Conservation (phyloP, 1,140 invertebrate genomes). For the Druon quercuslanigerum region DNA sequence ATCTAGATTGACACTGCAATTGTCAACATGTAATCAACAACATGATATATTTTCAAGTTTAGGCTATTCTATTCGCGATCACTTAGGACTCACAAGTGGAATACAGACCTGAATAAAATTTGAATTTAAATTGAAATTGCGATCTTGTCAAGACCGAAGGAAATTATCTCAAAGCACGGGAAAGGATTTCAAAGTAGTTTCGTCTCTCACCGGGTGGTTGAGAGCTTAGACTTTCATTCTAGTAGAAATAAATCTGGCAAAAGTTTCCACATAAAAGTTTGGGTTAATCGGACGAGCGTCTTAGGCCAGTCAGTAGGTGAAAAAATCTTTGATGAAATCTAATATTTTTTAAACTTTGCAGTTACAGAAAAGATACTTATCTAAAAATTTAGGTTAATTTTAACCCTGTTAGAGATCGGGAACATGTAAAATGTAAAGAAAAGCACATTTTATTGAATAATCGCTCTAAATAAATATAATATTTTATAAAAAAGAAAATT, state of each 20-base stretch:
- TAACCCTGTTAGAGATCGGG: too few relatives aligned
- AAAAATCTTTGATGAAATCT: too few relatives aligned
- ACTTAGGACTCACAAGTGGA: too few relatives aligned
- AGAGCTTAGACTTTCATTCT: constrained; percentile 20
- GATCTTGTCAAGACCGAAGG: constrained; percentile 5
- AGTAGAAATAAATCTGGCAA: constrained; percentile 6
- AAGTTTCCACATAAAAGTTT: constrained; percentile 11
- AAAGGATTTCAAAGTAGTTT: constrained; percentile 21
- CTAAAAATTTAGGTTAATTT: too few relatives aligned
- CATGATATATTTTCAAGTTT: background rate
- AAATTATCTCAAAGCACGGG: background rate
- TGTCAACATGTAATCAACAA: background rate
- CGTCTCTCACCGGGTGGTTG: background rate
- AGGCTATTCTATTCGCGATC: background rate
- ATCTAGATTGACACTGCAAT: background rate
- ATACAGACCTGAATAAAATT: constrained; percentile 7
- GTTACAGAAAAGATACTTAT: too few relatives aligned
- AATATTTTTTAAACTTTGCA: too few relatives aligned
- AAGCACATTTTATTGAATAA: too few relatives aligned
- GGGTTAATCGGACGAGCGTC: background rate
- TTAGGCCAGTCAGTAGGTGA: background rate
- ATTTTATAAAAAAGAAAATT: too few relatives aligned
- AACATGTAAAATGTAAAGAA: too few relatives aligned
- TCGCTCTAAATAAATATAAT: too few relatives aligned
- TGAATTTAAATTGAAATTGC: background rate